A percentile compares a stretch with the other conserved stretches of the same genome.
Evolutionary conservation across 1,140 invertebrate genomes (phyloP).

Genomic region (Pseudomyrmex sp.): DNA sequence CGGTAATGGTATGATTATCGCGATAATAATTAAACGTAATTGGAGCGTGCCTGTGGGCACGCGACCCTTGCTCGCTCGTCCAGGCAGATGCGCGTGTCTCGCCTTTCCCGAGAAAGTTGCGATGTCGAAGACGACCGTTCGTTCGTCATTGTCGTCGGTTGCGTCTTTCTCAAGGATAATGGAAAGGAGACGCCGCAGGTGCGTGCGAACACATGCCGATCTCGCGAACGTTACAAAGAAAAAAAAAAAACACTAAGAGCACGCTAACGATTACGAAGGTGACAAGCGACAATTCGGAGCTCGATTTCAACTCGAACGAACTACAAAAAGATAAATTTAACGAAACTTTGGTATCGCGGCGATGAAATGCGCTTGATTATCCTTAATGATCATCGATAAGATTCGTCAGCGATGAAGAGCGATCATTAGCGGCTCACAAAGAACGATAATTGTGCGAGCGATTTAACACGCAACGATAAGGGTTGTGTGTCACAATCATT

Average conservation of each 20-base stretch:
- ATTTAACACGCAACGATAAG: not conserved
- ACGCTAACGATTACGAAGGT: not conserved
- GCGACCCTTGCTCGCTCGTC: constrained; percentile 66
- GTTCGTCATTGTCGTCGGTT: constrained; percentile 43
- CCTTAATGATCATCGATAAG: not conserved
- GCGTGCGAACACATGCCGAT: constrained; percentile 40
- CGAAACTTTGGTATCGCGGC: not conserved
- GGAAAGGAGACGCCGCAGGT: constrained; percentile 18
- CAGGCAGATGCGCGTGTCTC: constrained; percentile 67
- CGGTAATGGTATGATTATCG: constrained; percentile 73
- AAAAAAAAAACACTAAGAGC: not conserved
- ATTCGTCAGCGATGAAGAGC: constrained; percentile 1
- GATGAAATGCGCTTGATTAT: constrained; percentile 39
- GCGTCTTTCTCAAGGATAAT: not conserved
- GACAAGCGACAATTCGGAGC: not conserved
- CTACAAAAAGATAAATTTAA: constrained; percentile 12
- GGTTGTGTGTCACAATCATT: not conserved
- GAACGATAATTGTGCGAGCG: not conserved
- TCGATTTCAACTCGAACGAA: not conserved
- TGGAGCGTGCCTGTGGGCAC: constrained; percentile 78
- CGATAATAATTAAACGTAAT: constrained; percentile 81
- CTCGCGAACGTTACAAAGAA: not conserved
- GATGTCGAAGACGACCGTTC: not conserved
- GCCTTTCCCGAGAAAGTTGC: constrained; percentile 2
- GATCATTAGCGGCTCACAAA: constrained; percentile 13